Conservation (phyloP, 2,113 vertebrate species). For the Turdus rufiventris region DNA sequence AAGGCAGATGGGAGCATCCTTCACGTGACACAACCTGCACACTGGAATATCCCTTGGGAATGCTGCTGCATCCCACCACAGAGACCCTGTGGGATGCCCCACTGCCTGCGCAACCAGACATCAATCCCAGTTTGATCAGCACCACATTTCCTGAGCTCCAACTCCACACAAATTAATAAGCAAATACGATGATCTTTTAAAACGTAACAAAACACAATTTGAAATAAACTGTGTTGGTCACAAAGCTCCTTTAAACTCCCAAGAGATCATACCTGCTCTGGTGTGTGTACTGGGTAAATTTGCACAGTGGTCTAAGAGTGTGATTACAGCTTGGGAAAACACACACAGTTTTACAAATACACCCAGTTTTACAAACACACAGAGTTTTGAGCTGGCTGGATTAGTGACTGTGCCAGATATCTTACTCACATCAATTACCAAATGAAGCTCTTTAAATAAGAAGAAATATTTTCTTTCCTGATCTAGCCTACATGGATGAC, state of each 20-base stretch:
- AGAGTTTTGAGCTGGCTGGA: not conserved
- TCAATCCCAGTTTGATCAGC: not conserved
- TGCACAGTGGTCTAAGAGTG: not conserved
- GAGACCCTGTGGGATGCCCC: not conserved
- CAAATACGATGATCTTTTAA: not conserved
- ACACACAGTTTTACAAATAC: not conserved
- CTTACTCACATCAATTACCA: not conserved
- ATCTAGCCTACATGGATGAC: not conserved
- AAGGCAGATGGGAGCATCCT: not conserved
- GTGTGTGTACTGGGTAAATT: not conserved
- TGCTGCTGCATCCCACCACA: not conserved
- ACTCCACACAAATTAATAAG: not conserved
- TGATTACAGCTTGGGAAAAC: constrained; percentile 4
- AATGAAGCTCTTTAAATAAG: not conserved
- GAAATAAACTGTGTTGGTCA: not conserved
- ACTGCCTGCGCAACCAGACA: not conserved
- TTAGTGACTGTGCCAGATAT: not conserved
- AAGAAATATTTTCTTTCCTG: not conserved
- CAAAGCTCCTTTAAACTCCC: not conserved
- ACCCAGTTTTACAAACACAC: not conserved
- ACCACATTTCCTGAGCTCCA: not conserved
- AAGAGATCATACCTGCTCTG: not conserved
- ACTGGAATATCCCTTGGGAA: rapidly evolving
- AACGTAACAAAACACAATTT: not conserved
- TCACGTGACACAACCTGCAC: not conserved